Base-by-base conservation (phyloP, 2,888 invertebrate genomes). In the Colostygia pectinataria region DNA sequence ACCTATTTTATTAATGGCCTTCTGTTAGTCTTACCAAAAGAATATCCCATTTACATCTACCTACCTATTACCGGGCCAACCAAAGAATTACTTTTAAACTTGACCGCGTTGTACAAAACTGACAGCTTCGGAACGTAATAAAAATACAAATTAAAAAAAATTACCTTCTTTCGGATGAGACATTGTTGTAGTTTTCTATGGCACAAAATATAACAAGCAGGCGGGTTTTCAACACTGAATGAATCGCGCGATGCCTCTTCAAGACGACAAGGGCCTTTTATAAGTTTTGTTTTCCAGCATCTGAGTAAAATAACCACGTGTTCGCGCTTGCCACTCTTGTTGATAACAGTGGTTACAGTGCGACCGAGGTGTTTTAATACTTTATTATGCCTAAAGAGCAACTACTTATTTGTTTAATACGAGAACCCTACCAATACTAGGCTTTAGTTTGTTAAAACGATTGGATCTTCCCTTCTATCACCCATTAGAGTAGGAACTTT, bases 111-210 rank as follows among this genome's bases (percentile, higher is more conserved):
- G 51, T 59, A 61, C 4, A 7, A 47, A 20, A 37, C 43, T 60
- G 58, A 50, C 58, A 57, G 41, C 8, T 14, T 44, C 20, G 28
- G 32, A 59, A 53, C 47, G 42, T 54, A 57, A n/a, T n/a, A n/a
- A n/a, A n/a, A n/a, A n/a, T n/a, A n/a, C n/a, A 61, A 65, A 20
- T 20, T 20, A 55, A 59, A 65, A 64, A 69, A 69, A 69, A 63
- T 20, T 80, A 90, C 89, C 89, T 88, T 87, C 77, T 77, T 81
- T 87, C 4, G 87, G 87, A 33, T 72, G 61, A 57, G 87, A 68
- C 89, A 90, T 90, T 71, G 74, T 74, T 61, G 57, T 43, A 48
- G 31, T 53, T 51, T 60, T 36, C 18, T 57, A 46, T 36, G 33
- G 33, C 29, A 47, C 39, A 14, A 52, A 62, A 52, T 48, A 53